These are phyloP conservation scores for Maniola hyperantus DNA, from an alignment of 2,888 invertebrate species.

Conservation along the genomic window DNA sequence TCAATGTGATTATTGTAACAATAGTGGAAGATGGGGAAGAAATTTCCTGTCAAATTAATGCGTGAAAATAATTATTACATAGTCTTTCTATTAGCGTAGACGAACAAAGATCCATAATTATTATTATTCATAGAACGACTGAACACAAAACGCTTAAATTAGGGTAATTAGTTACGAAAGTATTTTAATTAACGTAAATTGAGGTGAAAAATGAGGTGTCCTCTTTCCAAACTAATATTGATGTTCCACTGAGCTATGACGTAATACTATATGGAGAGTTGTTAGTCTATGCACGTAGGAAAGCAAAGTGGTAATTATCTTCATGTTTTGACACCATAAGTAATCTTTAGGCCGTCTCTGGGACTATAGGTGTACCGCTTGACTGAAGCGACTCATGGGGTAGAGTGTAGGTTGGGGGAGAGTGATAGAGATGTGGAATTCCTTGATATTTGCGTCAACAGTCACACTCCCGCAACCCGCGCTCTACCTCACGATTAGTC, in stretches of 20 bases:
- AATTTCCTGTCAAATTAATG: slow-evolving; percentile 8
- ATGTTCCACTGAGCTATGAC: not conserved
- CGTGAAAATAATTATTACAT: slow-evolving; percentile 7
- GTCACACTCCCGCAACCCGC: no score
- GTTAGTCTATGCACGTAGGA: slow-evolving; percentile 4
- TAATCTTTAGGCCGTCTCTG: slow-evolving; percentile 13
- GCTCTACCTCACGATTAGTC: no score
- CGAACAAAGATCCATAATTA: slow-evolving; percentile 13
- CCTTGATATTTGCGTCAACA: no score
- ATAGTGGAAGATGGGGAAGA: slow-evolving; percentile 28
- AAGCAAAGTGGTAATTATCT: not conserved
- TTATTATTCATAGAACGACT: slow-evolving; percentile 6
- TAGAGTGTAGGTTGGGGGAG: no score
- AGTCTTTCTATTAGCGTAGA: slow-evolving; percentile 6
- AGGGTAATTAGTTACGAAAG: not conserved
- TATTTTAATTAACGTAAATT: not conserved
- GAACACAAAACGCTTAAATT: slow-evolving; percentile 10
- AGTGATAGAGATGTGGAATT: no score
- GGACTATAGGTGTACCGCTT: not conserved
- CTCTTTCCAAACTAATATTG: slow-evolving; percentile 1
- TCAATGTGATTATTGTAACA: slow-evolving; percentile 75
- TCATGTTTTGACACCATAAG: slow-evolving; percentile 4
- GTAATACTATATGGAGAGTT: slow-evolving; percentile 1
- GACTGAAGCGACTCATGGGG: no score
- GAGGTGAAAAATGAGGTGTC: not conserved